Evolutionary conservation across 2,113 vertebrate species (phyloP), one percentile per base, ranked within the genome.

Genomic region (Catharus bicknelli): DNA sequence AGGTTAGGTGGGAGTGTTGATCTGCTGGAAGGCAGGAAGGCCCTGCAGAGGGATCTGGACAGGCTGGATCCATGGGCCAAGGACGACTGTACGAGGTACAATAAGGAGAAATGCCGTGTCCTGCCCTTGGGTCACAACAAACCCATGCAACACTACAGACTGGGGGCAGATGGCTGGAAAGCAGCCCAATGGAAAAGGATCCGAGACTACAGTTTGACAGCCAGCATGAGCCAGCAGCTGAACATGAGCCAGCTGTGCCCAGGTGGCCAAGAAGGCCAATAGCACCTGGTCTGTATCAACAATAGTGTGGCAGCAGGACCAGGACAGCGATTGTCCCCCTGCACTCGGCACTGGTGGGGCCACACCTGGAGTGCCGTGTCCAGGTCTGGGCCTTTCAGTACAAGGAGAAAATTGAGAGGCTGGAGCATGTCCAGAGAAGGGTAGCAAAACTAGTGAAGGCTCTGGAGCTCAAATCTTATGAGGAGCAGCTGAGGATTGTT

Each of bases 121-220:
- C 50, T 43, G 50, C 6, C 11, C 36, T 6, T 20, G 16, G 16
- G 18, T 29, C 26, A 57, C 7, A 77, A 34, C 14, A 36, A 38
- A 22, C 5, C 34, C 32, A 50, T 0, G 1, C 12, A 57, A 1
- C 0, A 1, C 16, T 15, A 21, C 30, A 48, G 57, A 6, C 34
- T 26, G 8, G 42, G 48, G 50, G 2, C 14, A 63, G 29, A 48
- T 14, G 55, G 19, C 29, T 30, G 57, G 50, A 79, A 34, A 54
- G 53, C 13, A 9, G 45, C 13, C 16, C 21, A 13, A 1, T 27
- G 16, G 45, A 38, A 64, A 73, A 66, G 22, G 59, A 38, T 16
- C 18, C 57, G 26, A 32, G 36, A 36, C 7, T 20, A 11, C 22
- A 25, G 27, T 13, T 43, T 25, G 34, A 40, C 21, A 29, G 23